These are phyloP conservation scores for Drosophila prosaltans DNA, from an alignment of 1,140 invertebrate species.

Conservation along the genomic window DNA sequence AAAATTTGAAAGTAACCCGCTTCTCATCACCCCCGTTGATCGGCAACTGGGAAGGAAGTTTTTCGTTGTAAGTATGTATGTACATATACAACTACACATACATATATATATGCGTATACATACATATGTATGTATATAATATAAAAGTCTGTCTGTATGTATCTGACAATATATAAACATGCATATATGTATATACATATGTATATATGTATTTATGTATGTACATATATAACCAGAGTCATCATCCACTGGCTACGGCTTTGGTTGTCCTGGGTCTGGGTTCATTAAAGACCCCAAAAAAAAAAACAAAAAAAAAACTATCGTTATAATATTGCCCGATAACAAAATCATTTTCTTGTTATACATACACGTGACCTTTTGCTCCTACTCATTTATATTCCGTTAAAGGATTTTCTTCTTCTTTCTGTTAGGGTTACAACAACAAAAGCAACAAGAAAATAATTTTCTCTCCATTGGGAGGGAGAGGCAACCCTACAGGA, in stretches of 20 bases:
- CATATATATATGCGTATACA: not conserved
- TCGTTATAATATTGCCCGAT: slow-evolving; percentile 42
- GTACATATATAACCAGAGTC: not conserved
- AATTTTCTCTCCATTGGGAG: not conserved
- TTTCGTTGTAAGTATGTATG: slow-evolving; percentile 37
- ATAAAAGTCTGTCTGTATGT: not conserved
- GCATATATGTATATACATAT: not conserved
- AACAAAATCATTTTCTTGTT: slow-evolving; percentile 58
- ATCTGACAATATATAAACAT: not conserved
- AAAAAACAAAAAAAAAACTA: not conserved
- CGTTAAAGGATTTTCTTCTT: slow-evolving; percentile 3
- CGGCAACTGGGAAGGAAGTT: slow-evolving; percentile 56
- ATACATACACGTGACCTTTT: slow-evolving; percentile 78
- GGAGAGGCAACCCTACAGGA: not conserved
- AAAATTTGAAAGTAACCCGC: slow-evolving; percentile 79
- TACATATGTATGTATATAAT: not conserved
- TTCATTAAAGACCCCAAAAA: slow-evolving; percentile 22
- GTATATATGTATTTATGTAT: not conserved
- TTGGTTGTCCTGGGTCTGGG: slow-evolving; percentile 16
- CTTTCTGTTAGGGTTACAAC: not conserved
- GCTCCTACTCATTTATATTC: slow-evolving; percentile 11
- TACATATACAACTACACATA: slow-evolving; percentile 1
- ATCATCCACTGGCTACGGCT: slow-evolving; percentile 23
- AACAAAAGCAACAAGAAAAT: slow-evolving; percentile 1
- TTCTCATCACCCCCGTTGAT: slow-evolving; percentile 74